A percentile compares a stretch with the other conserved stretches of the same genome.
Evolutionary conservation across 2,113 vertebrate species (phyloP).

Genomic region (Corythornis cristatus): DNA sequence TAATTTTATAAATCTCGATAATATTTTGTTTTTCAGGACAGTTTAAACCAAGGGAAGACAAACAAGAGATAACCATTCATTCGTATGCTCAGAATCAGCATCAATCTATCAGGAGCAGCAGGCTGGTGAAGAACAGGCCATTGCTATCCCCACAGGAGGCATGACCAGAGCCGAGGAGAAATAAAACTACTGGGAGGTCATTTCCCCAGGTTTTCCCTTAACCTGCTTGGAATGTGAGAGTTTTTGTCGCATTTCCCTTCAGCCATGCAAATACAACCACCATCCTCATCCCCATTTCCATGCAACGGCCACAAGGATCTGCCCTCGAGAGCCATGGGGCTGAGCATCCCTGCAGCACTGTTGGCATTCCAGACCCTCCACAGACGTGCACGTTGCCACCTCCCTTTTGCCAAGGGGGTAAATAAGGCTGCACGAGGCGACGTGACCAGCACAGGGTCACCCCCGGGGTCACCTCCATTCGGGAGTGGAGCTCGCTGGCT

Average conservation of each 20-base stretch:
- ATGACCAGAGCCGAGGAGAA: background rate
- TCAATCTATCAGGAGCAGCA: background rate
- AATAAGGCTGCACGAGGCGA: background rate
- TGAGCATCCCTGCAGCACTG: background rate
- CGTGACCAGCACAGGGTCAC: background rate
- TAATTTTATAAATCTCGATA: background rate
- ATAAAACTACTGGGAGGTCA: background rate
- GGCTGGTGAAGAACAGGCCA: background rate
- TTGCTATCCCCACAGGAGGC: accelerated
- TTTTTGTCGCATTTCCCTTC: background rate
- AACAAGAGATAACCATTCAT: background rate
- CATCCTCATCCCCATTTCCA: accelerated
- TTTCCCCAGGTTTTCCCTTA: background rate
- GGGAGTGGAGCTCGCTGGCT: background rate
- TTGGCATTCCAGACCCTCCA: background rate
- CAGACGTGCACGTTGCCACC: background rate
- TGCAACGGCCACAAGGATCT: accelerated
- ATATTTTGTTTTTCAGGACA: background rate
- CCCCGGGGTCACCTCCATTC: background rate
- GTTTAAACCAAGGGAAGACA: background rate
- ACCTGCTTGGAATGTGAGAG: background rate
- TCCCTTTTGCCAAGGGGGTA: background rate
- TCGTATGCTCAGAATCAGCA: accelerated
- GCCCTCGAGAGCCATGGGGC: accelerated
- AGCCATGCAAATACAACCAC: background rate